Evolutionary conservation across 1,140 invertebrate species (phyloP).

Genomic region (Eumaeus atala): DNA sequence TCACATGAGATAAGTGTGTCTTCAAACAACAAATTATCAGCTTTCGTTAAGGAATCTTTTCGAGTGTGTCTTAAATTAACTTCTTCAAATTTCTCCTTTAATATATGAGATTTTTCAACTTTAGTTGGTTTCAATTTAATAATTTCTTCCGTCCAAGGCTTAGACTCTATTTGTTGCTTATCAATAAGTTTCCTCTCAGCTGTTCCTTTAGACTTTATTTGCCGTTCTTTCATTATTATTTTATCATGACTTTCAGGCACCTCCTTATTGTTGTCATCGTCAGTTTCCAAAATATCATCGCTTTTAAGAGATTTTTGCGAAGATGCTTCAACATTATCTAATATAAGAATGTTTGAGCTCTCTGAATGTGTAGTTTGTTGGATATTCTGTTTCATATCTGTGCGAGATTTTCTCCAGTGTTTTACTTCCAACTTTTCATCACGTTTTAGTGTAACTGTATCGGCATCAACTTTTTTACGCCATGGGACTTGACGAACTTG

Average conservation of each 20-base stretch:
- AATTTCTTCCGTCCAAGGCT: slow-evolving; percentile 75
- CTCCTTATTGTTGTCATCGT: background rate
- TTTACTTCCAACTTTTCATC: slow-evolving; percentile 36
- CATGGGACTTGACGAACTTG: slow-evolving; percentile 51
- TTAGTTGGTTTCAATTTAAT: slow-evolving; percentile 75
- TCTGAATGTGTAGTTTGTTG: slow-evolving; percentile 23
- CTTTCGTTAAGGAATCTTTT: slow-evolving; percentile 25
- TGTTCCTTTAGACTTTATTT: background rate
- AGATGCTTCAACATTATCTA: slow-evolving; percentile 11
- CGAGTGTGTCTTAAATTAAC: slow-evolving; percentile 37
- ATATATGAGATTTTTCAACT: slow-evolving; percentile 41
- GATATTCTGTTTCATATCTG: slow-evolving; percentile 19
- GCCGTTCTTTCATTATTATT: background rate
- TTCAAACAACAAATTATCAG: background rate
- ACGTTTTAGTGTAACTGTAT: background rate
- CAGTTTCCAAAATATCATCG: slow-evolving; percentile 18
- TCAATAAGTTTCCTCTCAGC: slow-evolving; percentile 17
- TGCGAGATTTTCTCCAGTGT: slow-evolving; percentile 48
- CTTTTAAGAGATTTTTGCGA: slow-evolving; percentile 18
- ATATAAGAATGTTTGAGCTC: slow-evolving; percentile 30
- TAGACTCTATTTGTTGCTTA: slow-evolving; percentile 28
- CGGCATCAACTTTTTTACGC: slow-evolving; percentile 34
- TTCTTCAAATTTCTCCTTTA: slow-evolving; percentile 47
- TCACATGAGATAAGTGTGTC: background rate
- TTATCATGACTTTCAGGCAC: slow-evolving; percentile 26